phyloP scores from a whole-genome alignment of 2,797 vertebrate genomes.

The Clamator glandarius region DNA sequence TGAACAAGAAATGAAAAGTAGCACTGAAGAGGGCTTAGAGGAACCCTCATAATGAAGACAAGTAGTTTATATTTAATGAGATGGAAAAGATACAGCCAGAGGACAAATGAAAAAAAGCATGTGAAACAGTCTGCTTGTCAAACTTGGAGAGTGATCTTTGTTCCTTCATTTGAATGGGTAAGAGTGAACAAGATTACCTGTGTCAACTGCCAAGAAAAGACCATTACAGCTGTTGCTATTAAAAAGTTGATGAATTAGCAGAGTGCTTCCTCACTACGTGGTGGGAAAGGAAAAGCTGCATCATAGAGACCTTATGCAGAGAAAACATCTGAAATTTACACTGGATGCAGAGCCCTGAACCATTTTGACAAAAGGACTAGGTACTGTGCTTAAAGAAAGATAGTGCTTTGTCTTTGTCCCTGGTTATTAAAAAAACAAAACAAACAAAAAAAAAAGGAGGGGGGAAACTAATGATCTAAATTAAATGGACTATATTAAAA shows the following conservation, averaged over 20 bases:
- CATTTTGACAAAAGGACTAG: neutral
- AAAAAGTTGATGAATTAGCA: neutral
- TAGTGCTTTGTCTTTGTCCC: neutral
- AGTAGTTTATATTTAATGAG: conserved; percentile 43
- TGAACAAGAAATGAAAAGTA: conserved; percentile 44
- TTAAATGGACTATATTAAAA: neutral
- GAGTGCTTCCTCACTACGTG: neutral
- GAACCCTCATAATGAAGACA: conserved; percentile 37
- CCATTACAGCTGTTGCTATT: neutral
- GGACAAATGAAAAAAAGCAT: conserved; percentile 14
- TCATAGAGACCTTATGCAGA: neutral
- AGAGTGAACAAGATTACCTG: neutral
- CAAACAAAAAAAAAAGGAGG: rapidly evolving
- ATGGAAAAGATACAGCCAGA: conserved; percentile 26
- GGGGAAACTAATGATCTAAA: neutral
- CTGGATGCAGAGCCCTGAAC: neutral
- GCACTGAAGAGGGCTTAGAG: conserved; percentile 25
- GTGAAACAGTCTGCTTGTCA: neutral
- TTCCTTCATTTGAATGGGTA: conserved; percentile 28
- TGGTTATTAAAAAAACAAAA: neutral
- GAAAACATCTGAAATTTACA: neutral
- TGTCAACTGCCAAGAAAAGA: neutral
- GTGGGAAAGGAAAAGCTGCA: neutral
- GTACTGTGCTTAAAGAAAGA: neutral
- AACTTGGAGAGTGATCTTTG: conserved; percentile 10